phyloP scores from a whole-genome alignment of 2,888 invertebrate genomes.

The Dryobotodes eremita region DNA sequence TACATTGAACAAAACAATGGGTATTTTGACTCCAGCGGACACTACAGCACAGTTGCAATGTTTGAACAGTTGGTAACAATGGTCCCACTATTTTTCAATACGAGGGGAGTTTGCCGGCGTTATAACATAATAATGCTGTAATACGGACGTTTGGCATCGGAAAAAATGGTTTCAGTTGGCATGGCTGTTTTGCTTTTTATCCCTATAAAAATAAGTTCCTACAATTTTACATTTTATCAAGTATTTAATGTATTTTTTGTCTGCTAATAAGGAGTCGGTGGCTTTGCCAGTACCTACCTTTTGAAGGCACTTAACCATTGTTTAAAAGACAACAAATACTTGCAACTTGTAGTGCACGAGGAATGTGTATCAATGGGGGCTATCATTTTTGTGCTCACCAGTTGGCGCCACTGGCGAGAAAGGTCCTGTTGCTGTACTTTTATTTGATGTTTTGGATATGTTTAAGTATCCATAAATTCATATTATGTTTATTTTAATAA shows the following conservation, averaged over 20 bases:
- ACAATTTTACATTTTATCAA: not conserved
- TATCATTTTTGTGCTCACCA: too few relatives aligned
- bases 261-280: not conserved
- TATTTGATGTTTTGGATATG: too few relatives aligned
- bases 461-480: too few relatives aligned
- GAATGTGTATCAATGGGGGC: not conserved
- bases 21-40: constrained; percentile 84
- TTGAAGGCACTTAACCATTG: not conserved
- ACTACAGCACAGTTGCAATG: constrained; percentile 73
- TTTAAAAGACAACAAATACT: not conserved
- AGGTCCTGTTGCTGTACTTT: too few relatives aligned
- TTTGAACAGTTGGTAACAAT: constrained; percentile 86
- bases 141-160: constrained; percentile 48
- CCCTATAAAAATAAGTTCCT: not conserved
- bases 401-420: too few relatives aligned
- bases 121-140: constrained; percentile 63
- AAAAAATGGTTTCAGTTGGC: constrained; percentile 44
- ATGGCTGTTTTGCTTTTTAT: not conserved
- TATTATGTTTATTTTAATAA: too few relatives aligned
- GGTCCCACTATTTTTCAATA: constrained; percentile 72
- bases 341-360: not conserved
- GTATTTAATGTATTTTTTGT: not conserved
- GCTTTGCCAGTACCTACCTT: not conserved
- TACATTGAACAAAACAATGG: constrained; percentile 80
- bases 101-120: constrained; percentile 61